Evolutionary conservation across 1,140 invertebrate genomes (phyloP), one percentile per base, ranked within the genome.

Genomic region (Vanessa atalanta): DNA sequence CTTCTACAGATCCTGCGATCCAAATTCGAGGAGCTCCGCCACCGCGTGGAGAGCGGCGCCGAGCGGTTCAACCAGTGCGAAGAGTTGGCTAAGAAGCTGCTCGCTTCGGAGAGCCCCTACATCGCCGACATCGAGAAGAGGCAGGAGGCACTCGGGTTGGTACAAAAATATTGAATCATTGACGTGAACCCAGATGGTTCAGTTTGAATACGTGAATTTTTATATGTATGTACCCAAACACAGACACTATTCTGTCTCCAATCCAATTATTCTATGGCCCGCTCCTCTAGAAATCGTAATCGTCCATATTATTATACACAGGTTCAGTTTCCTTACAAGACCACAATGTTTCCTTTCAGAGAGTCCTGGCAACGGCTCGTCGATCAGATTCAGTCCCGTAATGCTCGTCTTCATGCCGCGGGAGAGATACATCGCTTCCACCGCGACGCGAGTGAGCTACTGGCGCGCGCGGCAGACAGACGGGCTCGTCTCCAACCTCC

Each of bases 371-470:
- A 98, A 74, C 95, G 96, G 60, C 94, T 99, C 0, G 93, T 98
- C 50, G 96, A 97, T 47, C 95, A 98, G 80, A 96, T 99, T 55
- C 96, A 97, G 78, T 95, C 96, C 70, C 94, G 98, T 14, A 97
- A 98, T 77, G 95, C 96, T 72, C 96, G 98, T 65, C 93, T 99
- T 11, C 95, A 96, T 82, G 98, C 98, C 0, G 98, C 98, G 8
- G 98, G 97, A 20, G 98, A 99, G 93, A 98, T 99, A 76, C 98
- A 99, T 91, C 94, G 98, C 51, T 99, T 99, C 94, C 98, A 99
- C 93, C 95, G 98, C 26, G 98, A 99, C 89, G 98, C 98, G 0
- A 97, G 97, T 9, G 98, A 99, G 85, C 97, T 98, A 7, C 90
- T 98, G 2, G 97, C 97, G 13, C 94, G 98, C 37, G 98, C 99